These are phyloP conservation scores for Drosophila buzzatii DNA, from an alignment of 2,888 invertebrate genomes.

Conservation along the genomic window DNA sequence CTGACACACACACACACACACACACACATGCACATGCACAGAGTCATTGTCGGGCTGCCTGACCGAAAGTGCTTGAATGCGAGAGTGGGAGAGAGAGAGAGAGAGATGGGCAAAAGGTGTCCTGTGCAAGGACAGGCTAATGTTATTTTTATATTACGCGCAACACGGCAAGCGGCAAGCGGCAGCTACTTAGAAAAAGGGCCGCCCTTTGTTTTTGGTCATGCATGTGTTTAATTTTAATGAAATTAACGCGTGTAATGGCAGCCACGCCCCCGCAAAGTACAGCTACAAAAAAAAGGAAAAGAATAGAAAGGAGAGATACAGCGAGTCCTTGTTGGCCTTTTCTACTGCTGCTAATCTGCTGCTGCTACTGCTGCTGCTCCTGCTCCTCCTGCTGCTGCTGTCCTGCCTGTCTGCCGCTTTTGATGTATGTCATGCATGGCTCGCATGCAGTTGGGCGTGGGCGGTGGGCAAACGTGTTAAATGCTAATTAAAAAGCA, in stretches of 20 bases:
- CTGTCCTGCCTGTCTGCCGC: conserved; percentile 42
- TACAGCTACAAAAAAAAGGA: neutral
- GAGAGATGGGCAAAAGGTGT: conserved; percentile 58
- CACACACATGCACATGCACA: conserved; percentile 75
- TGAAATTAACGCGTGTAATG: conserved; percentile 82
- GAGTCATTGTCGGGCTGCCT: conserved; percentile 72
- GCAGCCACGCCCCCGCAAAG: conserved; percentile 57
- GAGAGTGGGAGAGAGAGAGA: conserved; percentile 17
- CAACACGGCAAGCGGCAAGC: conserved; percentile 27
- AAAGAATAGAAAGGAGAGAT: neutral
- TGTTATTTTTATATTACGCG: conserved; percentile 80
- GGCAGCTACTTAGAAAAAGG: conserved; percentile 64
- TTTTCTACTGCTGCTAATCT: conserved; percentile 51
- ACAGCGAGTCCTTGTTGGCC: conserved; percentile 19
- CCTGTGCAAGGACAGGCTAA: conserved; percentile 67
- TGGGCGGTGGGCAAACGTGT: conserved; percentile 52
- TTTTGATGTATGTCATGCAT: conserved; percentile 77
- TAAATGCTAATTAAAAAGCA: conserved; percentile 79
- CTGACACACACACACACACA: conserved; percentile 53
- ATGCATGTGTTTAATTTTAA: conserved; percentile 83
- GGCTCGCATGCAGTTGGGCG: conserved; percentile 23
- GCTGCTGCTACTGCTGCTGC: neutral
- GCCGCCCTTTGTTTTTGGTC: conserved; percentile 76
- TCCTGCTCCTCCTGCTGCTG: conserved; percentile 25
- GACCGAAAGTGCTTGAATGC: conserved; percentile 59